Conservation (phyloP, 2,888 invertebrate genomes). For the Epistrophella euchroma region DNA sequence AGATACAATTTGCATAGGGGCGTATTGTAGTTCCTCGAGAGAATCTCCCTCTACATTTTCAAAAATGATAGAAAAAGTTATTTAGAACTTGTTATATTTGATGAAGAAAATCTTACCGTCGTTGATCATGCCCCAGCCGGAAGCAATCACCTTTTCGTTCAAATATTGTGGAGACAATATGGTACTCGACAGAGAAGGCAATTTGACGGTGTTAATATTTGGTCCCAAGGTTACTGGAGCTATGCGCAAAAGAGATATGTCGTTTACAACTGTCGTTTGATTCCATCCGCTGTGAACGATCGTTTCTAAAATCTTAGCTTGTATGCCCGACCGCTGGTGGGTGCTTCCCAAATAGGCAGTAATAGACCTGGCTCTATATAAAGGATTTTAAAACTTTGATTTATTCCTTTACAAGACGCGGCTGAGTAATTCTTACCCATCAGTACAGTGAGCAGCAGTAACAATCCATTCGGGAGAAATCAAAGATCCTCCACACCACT, state of each 20-base stretch:
- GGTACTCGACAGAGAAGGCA: slow-evolving; percentile 51
- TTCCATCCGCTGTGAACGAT: slow-evolving; percentile 7
- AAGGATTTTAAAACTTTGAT: neutral
- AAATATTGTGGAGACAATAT: slow-evolving; percentile 49
- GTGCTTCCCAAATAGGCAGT: slow-evolving; percentile 30
- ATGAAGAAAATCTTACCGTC: slow-evolving; percentile 23
- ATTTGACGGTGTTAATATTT: neutral
- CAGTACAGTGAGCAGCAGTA: slow-evolving; percentile 79
- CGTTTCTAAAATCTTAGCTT: slow-evolving; percentile 13
- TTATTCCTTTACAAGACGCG: neutral
- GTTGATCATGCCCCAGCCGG: slow-evolving; percentile 56
- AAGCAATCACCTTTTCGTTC: slow-evolving; percentile 26
- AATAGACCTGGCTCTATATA: neutral
- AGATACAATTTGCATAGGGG: slow-evolving; percentile 77
- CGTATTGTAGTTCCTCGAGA: slow-evolving; percentile 52
- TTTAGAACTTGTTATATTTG: neutral
- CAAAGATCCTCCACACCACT: slow-evolving; percentile 76
- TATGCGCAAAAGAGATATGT: slow-evolving; percentile 30
- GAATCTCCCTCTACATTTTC: neutral
- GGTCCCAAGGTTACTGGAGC: neutral
- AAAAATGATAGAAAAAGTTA: neutral
- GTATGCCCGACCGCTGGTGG: neutral
- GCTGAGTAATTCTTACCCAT: slow-evolving; percentile 10
- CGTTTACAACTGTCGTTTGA: neutral
- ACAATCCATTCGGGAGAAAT: slow-evolving; percentile 78